phyloP scores from a whole-genome alignment of 2,797 vertebrate genomes.

The Coccyzus lansbergi region DNA sequence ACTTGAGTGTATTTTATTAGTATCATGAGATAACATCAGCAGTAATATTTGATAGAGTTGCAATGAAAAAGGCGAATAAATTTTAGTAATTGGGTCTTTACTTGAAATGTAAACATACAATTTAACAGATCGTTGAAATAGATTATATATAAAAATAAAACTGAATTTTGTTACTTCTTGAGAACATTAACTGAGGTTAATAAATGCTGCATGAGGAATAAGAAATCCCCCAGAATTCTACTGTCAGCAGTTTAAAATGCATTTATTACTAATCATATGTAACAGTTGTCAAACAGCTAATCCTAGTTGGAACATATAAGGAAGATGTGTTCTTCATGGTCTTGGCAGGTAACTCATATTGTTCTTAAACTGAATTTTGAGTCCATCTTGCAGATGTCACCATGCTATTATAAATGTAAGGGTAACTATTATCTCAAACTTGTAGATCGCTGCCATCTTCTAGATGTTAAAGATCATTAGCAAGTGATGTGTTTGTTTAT shows the following conservation, averaged over 20 bases:
- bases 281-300: neutral
- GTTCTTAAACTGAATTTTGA: neutral
- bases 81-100: conserved; percentile 52
- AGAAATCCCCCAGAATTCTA: neutral
- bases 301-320: neutral
- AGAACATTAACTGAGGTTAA: conserved; percentile 8
- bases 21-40: conserved; percentile 22
- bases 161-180: conserved; percentile 28
- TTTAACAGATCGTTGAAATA: conserved; percentile 66
- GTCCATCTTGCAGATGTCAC: neutral
- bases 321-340: neutral
- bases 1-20: neutral
- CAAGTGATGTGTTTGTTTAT: neutral
- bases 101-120: conserved; percentile 52
- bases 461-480: neutral
- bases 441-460: neutral
- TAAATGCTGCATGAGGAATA: neutral
- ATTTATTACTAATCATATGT: neutral
- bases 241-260: neutral
- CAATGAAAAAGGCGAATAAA: conserved; percentile 44
- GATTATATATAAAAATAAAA: conserved; percentile 46
- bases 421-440: neutral
- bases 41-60: conserved; percentile 32
- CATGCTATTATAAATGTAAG: neutral
- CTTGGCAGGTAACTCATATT: neutral